Conservation (phyloP, 1,140 invertebrate species). For the Capitella teleta region DNA sequence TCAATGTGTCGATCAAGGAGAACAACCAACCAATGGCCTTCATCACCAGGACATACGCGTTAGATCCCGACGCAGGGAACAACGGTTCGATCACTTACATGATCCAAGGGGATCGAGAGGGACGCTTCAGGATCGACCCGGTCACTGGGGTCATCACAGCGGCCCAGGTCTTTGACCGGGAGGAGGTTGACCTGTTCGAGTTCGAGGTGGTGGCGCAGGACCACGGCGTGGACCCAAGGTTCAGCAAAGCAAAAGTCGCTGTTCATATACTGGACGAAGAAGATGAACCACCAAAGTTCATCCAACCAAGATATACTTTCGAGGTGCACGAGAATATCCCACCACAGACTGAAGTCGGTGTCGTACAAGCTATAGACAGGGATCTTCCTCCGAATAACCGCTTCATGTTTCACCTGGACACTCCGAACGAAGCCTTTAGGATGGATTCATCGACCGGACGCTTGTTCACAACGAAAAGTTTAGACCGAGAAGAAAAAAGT, state of each 20-base stretch:
- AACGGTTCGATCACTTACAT: neutral
- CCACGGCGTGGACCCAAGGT: neutral
- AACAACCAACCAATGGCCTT: slow-evolving; percentile 78
- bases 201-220: slow-evolving; percentile 4
- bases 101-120: neutral
- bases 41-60: slow-evolving; percentile 72
- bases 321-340: neutral
- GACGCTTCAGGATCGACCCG: neutral
- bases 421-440: neutral
- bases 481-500: slow-evolving; percentile 7
- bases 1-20: slow-evolving; percentile 76
- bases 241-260: neutral
- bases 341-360: slow-evolving; percentile 1
- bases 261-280: slow-evolving; percentile 5
- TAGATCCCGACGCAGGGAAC: neutral
- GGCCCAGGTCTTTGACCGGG: slow-evolving; percentile 68
- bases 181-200: slow-evolving; percentile 34
- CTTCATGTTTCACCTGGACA: neutral
- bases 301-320: slow-evolving; percentile 58
- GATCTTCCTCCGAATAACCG: neutral
- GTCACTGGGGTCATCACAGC: slow-evolving; percentile 71
- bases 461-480: neutral
- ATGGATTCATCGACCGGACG: slow-evolving; percentile 3
- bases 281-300: slow-evolving; percentile 63
- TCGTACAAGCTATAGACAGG: slow-evolving; percentile 3